phyloP scores from a whole-genome alignment of 2,888 invertebrate species.

The Chymomyza amoena region DNA sequence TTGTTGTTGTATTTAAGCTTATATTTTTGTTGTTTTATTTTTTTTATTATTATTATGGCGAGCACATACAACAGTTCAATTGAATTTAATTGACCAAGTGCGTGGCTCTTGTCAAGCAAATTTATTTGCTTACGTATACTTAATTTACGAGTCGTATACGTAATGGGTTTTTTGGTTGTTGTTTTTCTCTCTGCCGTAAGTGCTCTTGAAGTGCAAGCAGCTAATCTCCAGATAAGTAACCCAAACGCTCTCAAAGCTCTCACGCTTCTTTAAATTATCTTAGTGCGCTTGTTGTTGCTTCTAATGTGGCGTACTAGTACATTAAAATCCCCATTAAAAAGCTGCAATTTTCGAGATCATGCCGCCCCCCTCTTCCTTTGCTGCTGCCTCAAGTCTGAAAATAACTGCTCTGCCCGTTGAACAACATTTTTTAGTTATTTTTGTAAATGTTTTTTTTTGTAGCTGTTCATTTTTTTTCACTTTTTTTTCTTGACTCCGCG shows the following conservation, averaged over 20 bases:
- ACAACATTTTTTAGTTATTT: constrained; percentile 25
- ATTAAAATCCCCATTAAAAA: constrained; percentile 56
- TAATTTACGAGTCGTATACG: constrained; percentile 54
- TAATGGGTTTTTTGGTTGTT: constrained; percentile 24
- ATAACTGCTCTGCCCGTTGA: constrained; percentile 47
- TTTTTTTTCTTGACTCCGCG: constrained; percentile 53
- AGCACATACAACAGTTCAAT: constrained; percentile 60
- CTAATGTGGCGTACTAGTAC: constrained; percentile 17
- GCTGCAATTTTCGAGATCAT: constrained; percentile 58
- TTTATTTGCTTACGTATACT: constrained; percentile 68
- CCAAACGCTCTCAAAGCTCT: neutral
- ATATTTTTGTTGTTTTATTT: neutral
- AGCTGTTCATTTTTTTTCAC: constrained; percentile 52
- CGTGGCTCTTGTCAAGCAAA: constrained; percentile 61
- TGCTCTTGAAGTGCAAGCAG: neutral
- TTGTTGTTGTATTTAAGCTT: constrained; percentile 24
- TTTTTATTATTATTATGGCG: constrained; percentile 28
- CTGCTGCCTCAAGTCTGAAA: constrained; percentile 22
- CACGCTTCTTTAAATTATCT: neutral
- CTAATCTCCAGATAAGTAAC: constrained; percentile 2
- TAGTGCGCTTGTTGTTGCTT: neutral
- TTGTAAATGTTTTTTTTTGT: constrained; percentile 22
- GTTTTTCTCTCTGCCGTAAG: neutral
- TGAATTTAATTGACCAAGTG: constrained; percentile 67
- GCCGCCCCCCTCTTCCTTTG: constrained; percentile 10